Evolutionary conservation across 2,113 vertebrate species (phyloP).

Genomic region (Dasyprocta punctata): DNA sequence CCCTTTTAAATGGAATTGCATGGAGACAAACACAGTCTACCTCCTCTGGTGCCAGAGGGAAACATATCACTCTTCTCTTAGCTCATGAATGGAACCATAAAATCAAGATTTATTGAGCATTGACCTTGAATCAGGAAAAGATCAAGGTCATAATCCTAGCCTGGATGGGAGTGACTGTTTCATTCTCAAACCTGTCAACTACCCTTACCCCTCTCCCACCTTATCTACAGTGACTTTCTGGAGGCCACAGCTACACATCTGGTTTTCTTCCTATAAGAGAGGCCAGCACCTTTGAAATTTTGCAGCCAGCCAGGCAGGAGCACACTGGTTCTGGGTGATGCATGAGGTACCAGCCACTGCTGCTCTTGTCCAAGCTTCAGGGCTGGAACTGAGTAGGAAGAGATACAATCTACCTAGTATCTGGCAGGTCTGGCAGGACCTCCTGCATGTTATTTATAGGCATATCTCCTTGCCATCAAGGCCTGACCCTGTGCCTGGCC

Average conservation of each 20-base stretch:
- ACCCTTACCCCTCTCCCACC: accelerated
- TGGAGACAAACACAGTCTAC: neutral
- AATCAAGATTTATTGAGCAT: neutral
- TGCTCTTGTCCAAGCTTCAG: neutral
- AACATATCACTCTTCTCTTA: neutral
- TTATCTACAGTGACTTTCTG: neutral
- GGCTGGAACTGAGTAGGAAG: neutral
- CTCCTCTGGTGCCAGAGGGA: neutral
- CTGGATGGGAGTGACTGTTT: neutral
- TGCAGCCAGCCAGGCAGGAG: accelerated
- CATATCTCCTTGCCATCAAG: neutral
- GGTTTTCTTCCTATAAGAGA: neutral
- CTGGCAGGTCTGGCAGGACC: neutral
- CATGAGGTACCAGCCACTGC: no score
- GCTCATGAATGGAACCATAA: neutral
- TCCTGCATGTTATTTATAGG: conserved; percentile 8
- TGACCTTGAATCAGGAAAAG: neutral
- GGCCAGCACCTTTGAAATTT: neutral
- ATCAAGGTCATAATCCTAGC: neutral
- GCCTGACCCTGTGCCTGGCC: neutral
- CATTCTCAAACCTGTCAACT: neutral
- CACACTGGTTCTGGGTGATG: neutral
- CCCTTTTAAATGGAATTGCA: neutral
- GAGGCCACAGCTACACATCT: neutral
- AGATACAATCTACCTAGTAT: neutral